Evolutionary conservation across 2,797 vertebrate species (phyloP).

Genomic region (Ibycter americanus): DNA sequence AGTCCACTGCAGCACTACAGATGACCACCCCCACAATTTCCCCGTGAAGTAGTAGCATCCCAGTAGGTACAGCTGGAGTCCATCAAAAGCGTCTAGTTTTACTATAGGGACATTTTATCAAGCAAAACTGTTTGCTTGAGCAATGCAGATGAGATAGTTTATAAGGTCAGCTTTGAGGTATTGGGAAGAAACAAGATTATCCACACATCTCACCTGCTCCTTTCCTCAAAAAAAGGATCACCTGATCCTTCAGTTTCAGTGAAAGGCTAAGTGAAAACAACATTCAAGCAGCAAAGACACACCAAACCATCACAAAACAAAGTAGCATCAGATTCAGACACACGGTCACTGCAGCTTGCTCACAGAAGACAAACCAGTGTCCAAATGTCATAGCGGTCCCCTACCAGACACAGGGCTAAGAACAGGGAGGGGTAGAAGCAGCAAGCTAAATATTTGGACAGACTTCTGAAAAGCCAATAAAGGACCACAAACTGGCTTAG

Average conservation of each 20-base stretch:
- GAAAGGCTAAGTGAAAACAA: not conserved
- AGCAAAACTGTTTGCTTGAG: not conserved
- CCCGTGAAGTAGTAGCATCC: not conserved
- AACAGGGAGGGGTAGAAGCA: not conserved
- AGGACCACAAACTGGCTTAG: not conserved
- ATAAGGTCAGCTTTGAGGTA: not conserved
- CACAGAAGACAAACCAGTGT: fast-evolving
- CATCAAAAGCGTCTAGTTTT: not conserved
- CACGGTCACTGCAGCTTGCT: not conserved
- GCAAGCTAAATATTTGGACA: not conserved
- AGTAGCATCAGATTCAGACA: fast-evolving
- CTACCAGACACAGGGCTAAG: not conserved
- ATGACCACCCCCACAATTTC: too few relatives aligned
- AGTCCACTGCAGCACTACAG: not conserved
- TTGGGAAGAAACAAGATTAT: not conserved
- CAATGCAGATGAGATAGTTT: fast-evolving
- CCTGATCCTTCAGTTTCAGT: not conserved
- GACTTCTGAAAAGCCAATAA: not conserved
- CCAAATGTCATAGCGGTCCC: fast-evolving
- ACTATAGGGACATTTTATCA: not conserved
- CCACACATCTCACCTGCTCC: not conserved
- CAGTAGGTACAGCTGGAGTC: not conserved
- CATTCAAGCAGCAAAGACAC: not conserved
- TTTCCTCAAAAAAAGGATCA: not conserved
- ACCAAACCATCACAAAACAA: not conserved